phyloP scores from a whole-genome alignment of 2,113 vertebrate genomes.

The Megaceryle torquata region DNA sequence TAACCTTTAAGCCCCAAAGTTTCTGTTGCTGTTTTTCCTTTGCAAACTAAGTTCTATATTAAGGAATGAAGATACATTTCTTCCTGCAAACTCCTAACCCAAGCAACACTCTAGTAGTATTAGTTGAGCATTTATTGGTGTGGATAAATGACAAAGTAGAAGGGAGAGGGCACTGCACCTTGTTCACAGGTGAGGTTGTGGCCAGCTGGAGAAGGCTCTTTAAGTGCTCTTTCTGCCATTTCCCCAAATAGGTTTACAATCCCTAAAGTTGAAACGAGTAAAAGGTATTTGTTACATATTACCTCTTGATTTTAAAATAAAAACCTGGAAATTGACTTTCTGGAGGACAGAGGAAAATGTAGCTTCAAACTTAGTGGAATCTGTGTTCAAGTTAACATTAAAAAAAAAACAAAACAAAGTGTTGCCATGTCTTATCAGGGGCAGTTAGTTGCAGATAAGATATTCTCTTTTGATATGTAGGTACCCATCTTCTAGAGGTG shows the following conservation, averaged over 20 bases:
- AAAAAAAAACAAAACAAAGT: neutral
- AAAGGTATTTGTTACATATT: neutral
- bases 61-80: neutral
- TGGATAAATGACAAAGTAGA: neutral
- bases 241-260: neutral
- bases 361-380: neutral
- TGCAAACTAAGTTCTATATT: neutral
- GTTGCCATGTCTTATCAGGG: neutral
- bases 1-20: neutral
- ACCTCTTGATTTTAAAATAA: neutral
- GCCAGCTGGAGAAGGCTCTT: neutral
- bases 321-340: neutral
- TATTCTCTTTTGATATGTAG: neutral
- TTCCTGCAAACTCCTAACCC: neutral
- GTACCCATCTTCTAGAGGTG: neutral
- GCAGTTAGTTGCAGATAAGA: neutral
- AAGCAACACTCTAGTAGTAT: neutral
- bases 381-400: neutral
- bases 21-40: neutral
- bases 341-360: neutral
- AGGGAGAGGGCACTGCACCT: neutral
- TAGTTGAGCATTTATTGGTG: neutral
- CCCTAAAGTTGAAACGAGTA: neutral
- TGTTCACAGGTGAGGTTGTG: neutral
- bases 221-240: neutral